A percentile compares a stretch with the other conserved stretches of the same genome.
Conservation (phyloP, 92 coral and sea anemone genomes). For the Parazoanthus darwini region DNA sequence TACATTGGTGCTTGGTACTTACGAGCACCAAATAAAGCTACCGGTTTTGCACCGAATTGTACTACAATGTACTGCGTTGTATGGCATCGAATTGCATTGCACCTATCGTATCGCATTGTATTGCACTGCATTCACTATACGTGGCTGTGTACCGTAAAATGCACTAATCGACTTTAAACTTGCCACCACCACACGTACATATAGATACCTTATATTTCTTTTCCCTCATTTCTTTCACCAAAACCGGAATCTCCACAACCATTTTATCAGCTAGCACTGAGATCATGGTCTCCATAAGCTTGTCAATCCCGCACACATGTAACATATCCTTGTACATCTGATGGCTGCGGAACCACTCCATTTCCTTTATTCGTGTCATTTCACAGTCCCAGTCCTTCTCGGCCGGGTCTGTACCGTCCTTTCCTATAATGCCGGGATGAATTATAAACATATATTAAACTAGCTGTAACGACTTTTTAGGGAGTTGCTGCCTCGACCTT, state of each 20-base stretch:
- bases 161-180: too few species aligned
- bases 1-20: too few species aligned
- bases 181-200: not conserved
- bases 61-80: too few species aligned
- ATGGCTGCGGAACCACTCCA: slow-evolving; percentile 67
- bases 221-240: slow-evolving; percentile 59
- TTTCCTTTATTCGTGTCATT: slow-evolving; percentile 63
- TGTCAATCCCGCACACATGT: slow-evolving; percentile 73
- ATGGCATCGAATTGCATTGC: too few species aligned
- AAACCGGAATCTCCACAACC: slow-evolving; percentile 67
- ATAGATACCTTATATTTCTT: slow-evolving; percentile 45
- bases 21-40: too few species aligned
- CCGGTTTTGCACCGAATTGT: too few species aligned
- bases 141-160: too few species aligned
- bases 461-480: too few species aligned
- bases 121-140: too few species aligned
- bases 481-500: too few species aligned
- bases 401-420: slow-evolving; percentile 70
- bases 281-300: slow-evolving; percentile 76
- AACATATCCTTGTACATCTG: slow-evolving; percentile 58
- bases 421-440: slow-evolving; percentile 48
- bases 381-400: slow-evolving; percentile 84
- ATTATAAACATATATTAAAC: too few species aligned
- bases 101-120: too few species aligned
- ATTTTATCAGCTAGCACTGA: slow-evolving; percentile 71